Percentiles rank a stretch among this genome's conserved stretches.
phyloP scores from a whole-genome alignment of 2,888 invertebrate species.

The Xanthia togata region DNA sequence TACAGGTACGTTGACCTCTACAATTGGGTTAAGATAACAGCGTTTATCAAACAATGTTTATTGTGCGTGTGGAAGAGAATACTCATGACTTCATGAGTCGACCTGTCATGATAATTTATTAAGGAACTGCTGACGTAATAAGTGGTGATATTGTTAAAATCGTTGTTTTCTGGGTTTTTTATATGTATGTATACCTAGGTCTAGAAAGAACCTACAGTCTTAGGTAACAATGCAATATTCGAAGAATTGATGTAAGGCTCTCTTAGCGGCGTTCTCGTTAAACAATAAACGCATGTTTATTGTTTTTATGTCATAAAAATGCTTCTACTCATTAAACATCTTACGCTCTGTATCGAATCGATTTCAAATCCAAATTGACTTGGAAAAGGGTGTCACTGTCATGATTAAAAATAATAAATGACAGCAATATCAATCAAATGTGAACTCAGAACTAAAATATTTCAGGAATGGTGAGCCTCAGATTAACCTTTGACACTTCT shows the following conservation, averaged over 20 bases:
- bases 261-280: neutral
- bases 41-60: conserved; percentile 40
- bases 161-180: too few relatives aligned
- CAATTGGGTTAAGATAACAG: conserved; percentile 64
- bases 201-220: too few relatives aligned
- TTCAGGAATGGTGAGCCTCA: neutral
- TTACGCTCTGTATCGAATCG: neutral
- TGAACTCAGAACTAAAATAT: neutral
- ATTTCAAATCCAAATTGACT: neutral
- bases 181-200: too few relatives aligned
- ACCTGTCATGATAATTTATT: conserved; percentile 24
- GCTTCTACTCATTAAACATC: neutral
- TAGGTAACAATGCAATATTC: neutral
- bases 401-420: neutral
- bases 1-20: conserved; percentile 76
- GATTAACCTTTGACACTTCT: neutral
- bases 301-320: neutral
- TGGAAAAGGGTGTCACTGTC: neutral
- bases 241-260: neutral
- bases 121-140: neutral
- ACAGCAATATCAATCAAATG: neutral
- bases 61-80: conserved; percentile 13
- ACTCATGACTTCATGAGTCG: conserved; percentile 3
- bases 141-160: neutral
- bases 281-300: neutral